Evolutionary conservation across 2,888 invertebrate species (phyloP).

Genomic region (Xestobium rufovillosum): DNA sequence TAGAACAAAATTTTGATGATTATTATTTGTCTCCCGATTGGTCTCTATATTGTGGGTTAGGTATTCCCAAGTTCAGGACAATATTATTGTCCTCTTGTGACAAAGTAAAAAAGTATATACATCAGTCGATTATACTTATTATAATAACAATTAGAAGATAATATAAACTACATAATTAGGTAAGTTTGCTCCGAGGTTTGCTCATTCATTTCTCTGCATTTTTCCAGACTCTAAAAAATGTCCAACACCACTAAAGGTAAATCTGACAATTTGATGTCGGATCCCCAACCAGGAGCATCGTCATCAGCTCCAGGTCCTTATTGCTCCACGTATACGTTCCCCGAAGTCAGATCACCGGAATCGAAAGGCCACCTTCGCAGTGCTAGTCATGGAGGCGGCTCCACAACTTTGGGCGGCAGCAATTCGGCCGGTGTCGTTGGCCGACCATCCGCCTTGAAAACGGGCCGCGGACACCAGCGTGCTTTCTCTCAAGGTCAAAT

Average conservation of each 20-base stretch:
- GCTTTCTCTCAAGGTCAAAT: conserved; percentile 86
- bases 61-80: no score
- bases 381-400: conserved; percentile 75
- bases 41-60: no score
- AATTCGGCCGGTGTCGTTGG: conserved; percentile 40
- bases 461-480: conserved; percentile 63
- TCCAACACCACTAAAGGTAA: conserved; percentile 12
- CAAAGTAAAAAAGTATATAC: no score
- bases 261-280: conserved; percentile 20
- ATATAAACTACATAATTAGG: no score
- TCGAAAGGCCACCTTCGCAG: conserved; percentile 65
- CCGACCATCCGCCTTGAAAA: conserved; percentile 65
- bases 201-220: no score
- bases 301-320: conserved; percentile 23
- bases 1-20: no score
- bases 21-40: no score
- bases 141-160: no score
- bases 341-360: conserved; percentile 26
- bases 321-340: conserved; percentile 42
- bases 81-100: no score
- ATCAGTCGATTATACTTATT: no score
- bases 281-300: conserved; percentile 13
- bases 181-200: no score
- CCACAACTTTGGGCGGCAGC: conserved; percentile 45
- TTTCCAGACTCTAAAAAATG: conserved; percentile 21